Conservation (phyloP, 2,113 vertebrate genomes). For the Trachemys scripta region DNA sequence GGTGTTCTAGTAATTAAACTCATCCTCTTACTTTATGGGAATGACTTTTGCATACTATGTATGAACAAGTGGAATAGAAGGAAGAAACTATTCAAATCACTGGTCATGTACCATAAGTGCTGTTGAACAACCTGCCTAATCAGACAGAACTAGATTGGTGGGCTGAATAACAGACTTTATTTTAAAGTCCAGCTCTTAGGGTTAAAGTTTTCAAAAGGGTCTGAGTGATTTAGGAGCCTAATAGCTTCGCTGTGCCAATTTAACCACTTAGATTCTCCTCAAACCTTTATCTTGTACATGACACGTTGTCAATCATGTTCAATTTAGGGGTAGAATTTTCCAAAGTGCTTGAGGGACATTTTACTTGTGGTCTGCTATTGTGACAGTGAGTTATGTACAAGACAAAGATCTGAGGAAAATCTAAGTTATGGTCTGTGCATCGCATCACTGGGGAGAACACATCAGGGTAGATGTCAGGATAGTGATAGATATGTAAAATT, state of each 20-base stretch:
- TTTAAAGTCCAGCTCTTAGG: fast-evolving
- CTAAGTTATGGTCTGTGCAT: neutral
- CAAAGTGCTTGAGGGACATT: neutral
- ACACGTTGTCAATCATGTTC: fast-evolving
- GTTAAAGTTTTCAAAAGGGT: fast-evolving
- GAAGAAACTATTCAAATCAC: neutral
- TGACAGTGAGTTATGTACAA: neutral
- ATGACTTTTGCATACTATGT: neutral
- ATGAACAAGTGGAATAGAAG: neutral
- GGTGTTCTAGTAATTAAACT: fast-evolving
- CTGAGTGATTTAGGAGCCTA: fast-evolving
- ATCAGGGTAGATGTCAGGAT: neutral
- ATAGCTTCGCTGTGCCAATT: fast-evolving
- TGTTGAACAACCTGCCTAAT: neutral
- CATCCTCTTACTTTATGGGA: neutral
- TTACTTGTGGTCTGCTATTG: neutral
- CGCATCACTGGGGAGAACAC: neutral
- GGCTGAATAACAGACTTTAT: fast-evolving
- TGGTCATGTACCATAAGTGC: constrained; percentile 1
- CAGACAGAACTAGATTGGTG: fast-evolving
- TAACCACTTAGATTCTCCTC: neutral
- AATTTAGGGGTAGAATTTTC: neutral
- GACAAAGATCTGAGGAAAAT: neutral
- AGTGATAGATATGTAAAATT: neutral
- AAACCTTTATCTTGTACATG: fast-evolving